Conservation (phyloP, 2,113 vertebrate genomes). For the Pygoscelis adeliae region DNA sequence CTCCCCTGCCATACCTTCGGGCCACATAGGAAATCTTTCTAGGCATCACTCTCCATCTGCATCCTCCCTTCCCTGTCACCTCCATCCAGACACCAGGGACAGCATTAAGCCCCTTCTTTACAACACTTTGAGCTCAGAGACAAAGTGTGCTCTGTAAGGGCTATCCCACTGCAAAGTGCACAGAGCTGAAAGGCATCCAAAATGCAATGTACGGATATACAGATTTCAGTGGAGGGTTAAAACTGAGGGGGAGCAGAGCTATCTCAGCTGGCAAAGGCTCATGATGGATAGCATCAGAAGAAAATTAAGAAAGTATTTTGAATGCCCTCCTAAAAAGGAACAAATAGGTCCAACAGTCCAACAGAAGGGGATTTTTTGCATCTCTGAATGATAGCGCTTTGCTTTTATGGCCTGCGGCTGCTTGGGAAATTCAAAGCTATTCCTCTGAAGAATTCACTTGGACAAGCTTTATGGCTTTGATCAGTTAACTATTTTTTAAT, state of each 20-base stretch:
- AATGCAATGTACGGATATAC: rapidly evolving
- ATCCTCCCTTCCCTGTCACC: not conserved
- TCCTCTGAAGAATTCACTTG: slow-evolving; percentile 66
- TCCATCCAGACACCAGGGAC: not conserved
- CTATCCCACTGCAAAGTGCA: not conserved
- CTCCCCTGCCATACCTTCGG: not conserved
- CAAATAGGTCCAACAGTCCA: slow-evolving; percentile 35
- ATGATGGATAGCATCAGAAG: slow-evolving; percentile 16
- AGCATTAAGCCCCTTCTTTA: not conserved
- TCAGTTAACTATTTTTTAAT: slow-evolving; percentile 72
- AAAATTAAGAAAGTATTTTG: slow-evolving; percentile 56
- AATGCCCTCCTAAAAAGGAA: slow-evolving; percentile 43
- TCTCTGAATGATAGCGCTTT: slow-evolving; percentile 35
- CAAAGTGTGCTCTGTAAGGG: not conserved
- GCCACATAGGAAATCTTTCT: not conserved
- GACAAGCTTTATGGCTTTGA: slow-evolving; percentile 66
- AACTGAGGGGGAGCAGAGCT: not conserved
- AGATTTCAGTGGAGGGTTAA: not conserved
- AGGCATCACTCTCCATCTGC: not conserved
- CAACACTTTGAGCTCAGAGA: not conserved
- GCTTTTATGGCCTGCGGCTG: slow-evolving; percentile 46
- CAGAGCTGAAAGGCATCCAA: not conserved
- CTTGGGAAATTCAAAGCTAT: slow-evolving; percentile 62
- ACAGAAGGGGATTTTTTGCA: slow-evolving; percentile 45
- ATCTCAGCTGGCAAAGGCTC: not conserved